Evolutionary conservation across 2,797 vertebrate species (phyloP), one percentile per base, ranked within the genome.

Genomic region (Ceryle rudis): DNA sequence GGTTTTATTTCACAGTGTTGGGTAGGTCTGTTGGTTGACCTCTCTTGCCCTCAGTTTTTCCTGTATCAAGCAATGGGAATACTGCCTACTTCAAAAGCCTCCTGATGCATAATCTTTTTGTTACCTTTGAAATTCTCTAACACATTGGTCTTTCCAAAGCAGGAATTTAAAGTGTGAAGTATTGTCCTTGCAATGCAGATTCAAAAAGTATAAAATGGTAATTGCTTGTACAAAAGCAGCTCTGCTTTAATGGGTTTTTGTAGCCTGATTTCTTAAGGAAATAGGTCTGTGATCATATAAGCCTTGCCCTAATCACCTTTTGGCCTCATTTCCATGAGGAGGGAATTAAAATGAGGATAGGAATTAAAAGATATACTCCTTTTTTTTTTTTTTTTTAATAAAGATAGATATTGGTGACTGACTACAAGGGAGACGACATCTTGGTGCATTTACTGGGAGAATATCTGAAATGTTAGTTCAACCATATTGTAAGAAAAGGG

Each of bases 1-100:
- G 51, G 9, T 46, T 93, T 89, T 85, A 35, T 93, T 95, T 81
- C 61, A 49, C 20, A 51, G 46, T 55, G 42, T 39, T 62, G 47
- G 14, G 14, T 62, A 31, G 39, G 39, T 92, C 84, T 94, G 78
- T 70, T 82, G 51, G 20, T 66, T 91, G 79, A 87, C 85, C 79
- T 94, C 42, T 57, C 64, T 89, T 75, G 74, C 71, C 60, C 86
- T 80, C 19, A 2, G 8, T 57, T 92, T 95, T 94, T 89, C 89
- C 78, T 81, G 18, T 83, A 47, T 46, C 11, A n/a, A 81, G 69
- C 44, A 78, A 71, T 55, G n/a, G 44, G 35, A 88, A 78, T 83
- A 10, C 19, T 93, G 80, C 61, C 61, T 86, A 9, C 77, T 74
- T 94, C 35, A 77, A 60, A 92, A 92, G 14, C 47, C n/a, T 74